These are phyloP conservation scores for Balaeniceps rex DNA, from an alignment of 2,113 vertebrate species.

Conservation along the genomic window DNA sequence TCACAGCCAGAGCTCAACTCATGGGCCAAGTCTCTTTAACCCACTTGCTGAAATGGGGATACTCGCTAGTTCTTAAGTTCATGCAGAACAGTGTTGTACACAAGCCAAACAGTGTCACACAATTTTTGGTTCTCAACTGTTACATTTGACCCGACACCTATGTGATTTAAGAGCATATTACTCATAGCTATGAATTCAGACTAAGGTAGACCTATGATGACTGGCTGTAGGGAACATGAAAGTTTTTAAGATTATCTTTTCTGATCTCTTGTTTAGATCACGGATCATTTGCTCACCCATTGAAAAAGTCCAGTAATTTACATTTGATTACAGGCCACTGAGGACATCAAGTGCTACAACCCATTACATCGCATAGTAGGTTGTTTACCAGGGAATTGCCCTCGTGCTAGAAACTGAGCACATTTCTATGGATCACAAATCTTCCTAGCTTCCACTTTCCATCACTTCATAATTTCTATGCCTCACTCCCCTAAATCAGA, in stretches of 20 bases:
- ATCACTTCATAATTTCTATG: background rate
- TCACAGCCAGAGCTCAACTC: background rate
- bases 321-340: background rate
- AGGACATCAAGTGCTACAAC: background rate
- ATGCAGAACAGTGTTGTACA: fast-evolving
- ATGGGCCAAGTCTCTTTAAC: background rate
- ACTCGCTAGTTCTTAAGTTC: background rate
- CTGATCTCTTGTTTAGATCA: background rate
- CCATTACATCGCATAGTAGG: background rate
- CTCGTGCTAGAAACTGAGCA: background rate
- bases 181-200: background rate
- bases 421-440: background rate
- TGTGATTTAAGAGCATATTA: background rate
- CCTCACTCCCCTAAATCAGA: background rate
- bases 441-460: background rate
- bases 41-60: background rate
- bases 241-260: background rate
- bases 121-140: fast-evolving
- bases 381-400: background rate
- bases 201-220: background rate
- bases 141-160: background rate
- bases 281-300: background rate
- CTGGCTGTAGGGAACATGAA: background rate
- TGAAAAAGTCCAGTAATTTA: background rate
- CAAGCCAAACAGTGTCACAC: background rate